phyloP scores from a whole-genome alignment of 1,140 invertebrate species.

The Brachionus angularis region DNA sequence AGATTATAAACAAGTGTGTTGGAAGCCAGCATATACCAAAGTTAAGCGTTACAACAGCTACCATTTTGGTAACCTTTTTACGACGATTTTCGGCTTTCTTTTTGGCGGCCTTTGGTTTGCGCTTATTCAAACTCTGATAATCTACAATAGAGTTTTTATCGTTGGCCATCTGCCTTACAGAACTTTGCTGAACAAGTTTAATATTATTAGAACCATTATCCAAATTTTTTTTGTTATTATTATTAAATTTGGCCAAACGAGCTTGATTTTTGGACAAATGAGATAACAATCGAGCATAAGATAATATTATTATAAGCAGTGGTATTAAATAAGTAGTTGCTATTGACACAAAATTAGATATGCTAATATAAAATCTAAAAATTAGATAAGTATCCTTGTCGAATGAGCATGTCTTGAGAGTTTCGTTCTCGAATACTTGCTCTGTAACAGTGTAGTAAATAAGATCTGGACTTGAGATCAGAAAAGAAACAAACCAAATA shows the following conservation, averaged over 20 bases:
- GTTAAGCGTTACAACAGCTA: conserved; percentile 24
- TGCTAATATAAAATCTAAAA: conserved; percentile 16
- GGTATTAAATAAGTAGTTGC: conserved; percentile 37
- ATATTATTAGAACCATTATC: neutral
- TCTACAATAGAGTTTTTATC: no score
- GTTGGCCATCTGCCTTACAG: neutral
- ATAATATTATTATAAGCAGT: conserved; percentile 23
- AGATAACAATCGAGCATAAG: conserved; percentile 22
- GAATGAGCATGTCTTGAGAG: conserved; percentile 8
- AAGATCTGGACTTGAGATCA: conserved; percentile 25
- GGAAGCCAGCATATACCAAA: conserved; percentile 43
- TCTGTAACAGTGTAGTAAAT: conserved; percentile 28
- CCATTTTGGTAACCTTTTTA: conserved; percentile 43
- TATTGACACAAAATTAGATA: conserved; percentile 34
- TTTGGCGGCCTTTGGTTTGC: neutral
- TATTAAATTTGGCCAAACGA: conserved; percentile 30
- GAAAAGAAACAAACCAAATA: conserved; percentile 22
- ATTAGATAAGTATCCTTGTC: conserved; percentile 15
- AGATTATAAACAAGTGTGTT: conserved; percentile 35
- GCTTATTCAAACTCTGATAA: no score
- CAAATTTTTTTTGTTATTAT: neutral
- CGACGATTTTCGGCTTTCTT: conserved; percentile 10
- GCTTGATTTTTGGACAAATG: conserved; percentile 31
- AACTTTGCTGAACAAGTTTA: neutral
- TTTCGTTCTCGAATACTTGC: neutral